Conservation (phyloP, 2,797 vertebrate genomes). For the Gambusia yucatana region DNA sequence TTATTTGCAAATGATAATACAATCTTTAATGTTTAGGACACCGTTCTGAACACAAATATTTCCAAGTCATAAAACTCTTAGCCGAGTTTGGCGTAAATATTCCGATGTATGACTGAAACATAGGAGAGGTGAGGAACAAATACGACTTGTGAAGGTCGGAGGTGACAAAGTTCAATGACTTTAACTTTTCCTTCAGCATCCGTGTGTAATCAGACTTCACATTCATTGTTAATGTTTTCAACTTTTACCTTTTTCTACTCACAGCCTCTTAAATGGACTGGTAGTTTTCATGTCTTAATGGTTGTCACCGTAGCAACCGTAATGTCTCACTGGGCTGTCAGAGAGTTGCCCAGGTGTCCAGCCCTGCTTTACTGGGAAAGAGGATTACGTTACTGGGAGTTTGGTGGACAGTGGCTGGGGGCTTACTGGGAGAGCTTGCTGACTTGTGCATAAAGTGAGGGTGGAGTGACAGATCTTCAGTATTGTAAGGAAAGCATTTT, state of each 20-base stretch:
- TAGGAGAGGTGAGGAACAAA: not conserved
- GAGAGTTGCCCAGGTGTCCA: conserved; percentile 38
- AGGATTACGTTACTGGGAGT: conserved; percentile 36
- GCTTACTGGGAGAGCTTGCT: conserved; percentile 45
- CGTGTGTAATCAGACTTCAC: not conserved
- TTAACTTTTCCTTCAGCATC: not conserved
- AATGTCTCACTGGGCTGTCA: not conserved
- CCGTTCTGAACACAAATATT: not conserved
- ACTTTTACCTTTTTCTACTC: not conserved
- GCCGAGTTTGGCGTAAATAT: not conserved
- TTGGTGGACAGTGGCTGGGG: conserved; percentile 22
- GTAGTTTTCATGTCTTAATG: not conserved
- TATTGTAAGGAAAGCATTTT: not conserved
- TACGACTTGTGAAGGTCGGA: not conserved
- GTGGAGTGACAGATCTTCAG: conserved; percentile 26
- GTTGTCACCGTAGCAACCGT: not conserved
- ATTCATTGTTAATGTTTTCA: not conserved
- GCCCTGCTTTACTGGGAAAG: conserved; percentile 47
- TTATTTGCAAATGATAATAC: not conserved
- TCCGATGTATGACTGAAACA: not conserved
- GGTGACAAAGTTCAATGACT: not conserved
- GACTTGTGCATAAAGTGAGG: conserved; percentile 14
- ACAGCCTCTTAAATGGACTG: not conserved
- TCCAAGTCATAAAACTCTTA: not conserved
- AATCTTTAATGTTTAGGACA: not conserved